phyloP scores from a whole-genome alignment of 2,113 vertebrate genomes.

The Pygoscelis antarcticus region DNA sequence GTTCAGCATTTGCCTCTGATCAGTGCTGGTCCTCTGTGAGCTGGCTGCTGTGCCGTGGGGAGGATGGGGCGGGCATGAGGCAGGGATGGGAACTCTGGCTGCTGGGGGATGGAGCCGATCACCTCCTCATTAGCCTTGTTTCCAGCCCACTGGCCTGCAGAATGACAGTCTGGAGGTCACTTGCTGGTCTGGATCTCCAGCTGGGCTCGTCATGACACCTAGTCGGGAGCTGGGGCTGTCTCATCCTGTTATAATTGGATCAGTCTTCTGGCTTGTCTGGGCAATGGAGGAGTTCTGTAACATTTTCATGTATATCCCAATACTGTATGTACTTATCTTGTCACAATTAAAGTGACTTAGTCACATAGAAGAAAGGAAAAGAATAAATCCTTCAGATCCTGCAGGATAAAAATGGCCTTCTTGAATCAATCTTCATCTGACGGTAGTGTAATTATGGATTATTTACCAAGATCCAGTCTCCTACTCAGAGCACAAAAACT shows the following conservation, averaged over 20 bases:
- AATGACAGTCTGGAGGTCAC: slow-evolving; percentile 11
- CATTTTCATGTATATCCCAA: neutral
- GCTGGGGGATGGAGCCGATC: neutral
- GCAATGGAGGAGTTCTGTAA: neutral
- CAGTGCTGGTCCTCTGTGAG: neutral
- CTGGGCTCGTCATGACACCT: neutral
- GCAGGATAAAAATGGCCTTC: slow-evolving; percentile 10
- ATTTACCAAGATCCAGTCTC: slow-evolving; percentile 54
- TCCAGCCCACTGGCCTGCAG: slow-evolving; percentile 12
- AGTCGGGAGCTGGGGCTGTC: neutral
- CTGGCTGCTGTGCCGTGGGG: neutral
- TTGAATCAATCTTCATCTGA: slow-evolving; percentile 53
- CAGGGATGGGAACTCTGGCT: neutral
- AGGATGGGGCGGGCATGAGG: neutral
- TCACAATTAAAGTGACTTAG: slow-evolving; percentile 13
- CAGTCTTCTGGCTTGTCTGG: slow-evolving; percentile 1
- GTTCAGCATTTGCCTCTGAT: neutral
- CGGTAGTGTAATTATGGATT: slow-evolving; percentile 45
- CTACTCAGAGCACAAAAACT: neutral
- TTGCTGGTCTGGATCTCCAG: neutral
- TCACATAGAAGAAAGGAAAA: neutral
- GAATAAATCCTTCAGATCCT: slow-evolving; percentile 20
- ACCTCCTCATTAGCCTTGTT: slow-evolving; percentile 37
- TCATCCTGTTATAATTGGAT: slow-evolving; percentile 10
- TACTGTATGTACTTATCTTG: neutral